Percentiles rank a stretch among this genome's conserved stretches.
These are phyloP conservation scores for Magallana angulata DNA, from an alignment of 1,140 invertebrate species.

Conservation along the genomic window DNA sequence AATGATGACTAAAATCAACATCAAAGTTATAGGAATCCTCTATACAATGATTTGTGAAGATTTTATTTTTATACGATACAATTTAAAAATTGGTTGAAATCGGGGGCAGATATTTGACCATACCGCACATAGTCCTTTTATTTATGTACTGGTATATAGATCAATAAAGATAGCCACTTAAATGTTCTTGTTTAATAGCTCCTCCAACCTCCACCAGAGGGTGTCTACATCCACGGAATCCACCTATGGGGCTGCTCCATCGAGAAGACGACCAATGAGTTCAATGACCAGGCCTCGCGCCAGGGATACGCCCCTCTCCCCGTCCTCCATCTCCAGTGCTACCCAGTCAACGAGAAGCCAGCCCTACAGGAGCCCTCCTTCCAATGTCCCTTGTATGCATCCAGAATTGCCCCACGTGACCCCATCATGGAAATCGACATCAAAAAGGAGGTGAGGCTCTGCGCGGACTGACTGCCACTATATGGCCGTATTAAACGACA, in stretches of 20 bases:
- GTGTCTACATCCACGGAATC: conserved; percentile 79
- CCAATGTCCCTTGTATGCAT: conserved; percentile 77
- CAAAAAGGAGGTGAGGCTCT: conserved; percentile 74
- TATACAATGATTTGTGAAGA: too few relatives aligned
- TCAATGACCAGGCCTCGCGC: conserved; percentile 75
- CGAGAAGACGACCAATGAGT: conserved; percentile 78
- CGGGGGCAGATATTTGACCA: too few relatives aligned
- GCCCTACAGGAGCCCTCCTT: conserved; percentile 71
- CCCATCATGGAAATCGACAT: conserved; percentile 78
- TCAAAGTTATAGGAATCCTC: too few relatives aligned
- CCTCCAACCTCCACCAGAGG: conserved; percentile 79
- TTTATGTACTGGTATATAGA: too few relatives aligned
- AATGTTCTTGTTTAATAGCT: conserved; percentile 66
- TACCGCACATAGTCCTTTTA: too few relatives aligned
- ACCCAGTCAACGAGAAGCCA: conserved; percentile 76
- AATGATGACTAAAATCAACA: too few relatives aligned
- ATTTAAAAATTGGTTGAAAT: too few relatives aligned
- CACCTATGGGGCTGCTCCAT: conserved; percentile 79
- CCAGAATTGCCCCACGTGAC: conserved; percentile 69
- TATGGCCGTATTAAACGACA: conserved; percentile 56
- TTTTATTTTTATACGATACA: too few relatives aligned
- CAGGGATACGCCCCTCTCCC: conserved; percentile 74
- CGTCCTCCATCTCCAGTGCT: conserved; percentile 78
- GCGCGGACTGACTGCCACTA: conserved; percentile 77
- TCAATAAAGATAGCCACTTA: too few relatives aligned